phyloP scores from a whole-genome alignment of 1,140 invertebrate genomes.

The Bradysia coprophila region DNA sequence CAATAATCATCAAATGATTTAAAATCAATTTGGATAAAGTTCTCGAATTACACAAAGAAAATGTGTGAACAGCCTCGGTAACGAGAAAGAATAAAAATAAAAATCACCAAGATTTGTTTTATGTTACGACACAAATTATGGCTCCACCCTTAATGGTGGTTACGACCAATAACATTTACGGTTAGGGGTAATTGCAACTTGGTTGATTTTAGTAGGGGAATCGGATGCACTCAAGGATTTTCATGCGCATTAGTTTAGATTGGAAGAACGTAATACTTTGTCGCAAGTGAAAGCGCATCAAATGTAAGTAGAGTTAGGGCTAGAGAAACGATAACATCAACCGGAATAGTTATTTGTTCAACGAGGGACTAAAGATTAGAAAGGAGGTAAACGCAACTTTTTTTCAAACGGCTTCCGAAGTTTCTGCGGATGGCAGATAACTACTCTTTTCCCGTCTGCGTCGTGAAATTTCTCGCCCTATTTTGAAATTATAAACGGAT shows the following conservation, averaged over 20 bases:
- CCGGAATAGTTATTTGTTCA: background rate
- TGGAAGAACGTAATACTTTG: too few species aligned
- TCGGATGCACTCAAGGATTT: background rate
- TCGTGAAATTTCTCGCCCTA: too few species aligned
- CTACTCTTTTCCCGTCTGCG: too few species aligned
- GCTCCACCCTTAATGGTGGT: slow-evolving; percentile 3
- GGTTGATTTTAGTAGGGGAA: background rate
- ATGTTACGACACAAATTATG: background rate
- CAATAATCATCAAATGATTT: slow-evolving; percentile 2
- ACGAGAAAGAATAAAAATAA: too few species aligned
- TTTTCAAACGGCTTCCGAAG: too few species aligned
- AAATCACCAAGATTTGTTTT: too few species aligned
- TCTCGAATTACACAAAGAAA: background rate
- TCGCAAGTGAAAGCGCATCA: too few species aligned
- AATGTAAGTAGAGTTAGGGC: background rate
- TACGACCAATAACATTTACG: background rate
- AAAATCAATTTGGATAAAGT: slow-evolving; percentile 3
- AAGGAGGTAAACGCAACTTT: too few species aligned
- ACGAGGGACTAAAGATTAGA: too few species aligned
- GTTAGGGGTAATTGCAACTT: background rate
- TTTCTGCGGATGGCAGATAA: too few species aligned
- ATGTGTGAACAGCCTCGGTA: background rate
- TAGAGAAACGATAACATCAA: background rate
- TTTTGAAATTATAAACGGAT: too few species aligned
- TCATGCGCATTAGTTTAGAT: background rate